These are phyloP conservation scores for Erannis defoliaria DNA, from an alignment of 2,888 invertebrate species.

Conservation along the genomic window DNA sequence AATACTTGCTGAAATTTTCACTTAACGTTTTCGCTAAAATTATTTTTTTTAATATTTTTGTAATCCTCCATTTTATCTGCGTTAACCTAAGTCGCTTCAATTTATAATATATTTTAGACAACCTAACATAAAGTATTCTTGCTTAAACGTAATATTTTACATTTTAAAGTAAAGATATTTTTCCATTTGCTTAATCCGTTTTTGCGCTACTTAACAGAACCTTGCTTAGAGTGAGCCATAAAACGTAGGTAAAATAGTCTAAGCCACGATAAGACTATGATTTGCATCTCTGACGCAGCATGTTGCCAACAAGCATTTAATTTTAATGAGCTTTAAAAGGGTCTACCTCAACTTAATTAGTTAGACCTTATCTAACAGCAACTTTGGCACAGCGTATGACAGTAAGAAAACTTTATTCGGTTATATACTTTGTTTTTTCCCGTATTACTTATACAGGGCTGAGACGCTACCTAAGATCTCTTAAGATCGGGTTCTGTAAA, in stretches of 20 bases:
- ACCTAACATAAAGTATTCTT: not conserved
- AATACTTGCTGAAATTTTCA: slow-evolving; percentile 4
- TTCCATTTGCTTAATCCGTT: not conserved
- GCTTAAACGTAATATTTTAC: not conserved
- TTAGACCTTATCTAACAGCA: slow-evolving; percentile 59
- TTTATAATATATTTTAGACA: not conserved
- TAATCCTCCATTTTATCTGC: not conserved
- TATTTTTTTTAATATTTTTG: slow-evolving; percentile 6
- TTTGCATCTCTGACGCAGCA: slow-evolving; percentile 39
- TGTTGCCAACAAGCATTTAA: slow-evolving; percentile 53
- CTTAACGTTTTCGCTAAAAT: not conserved
- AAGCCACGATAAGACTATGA: slow-evolving; percentile 25
- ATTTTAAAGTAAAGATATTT: not conserved
- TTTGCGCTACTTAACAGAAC: slow-evolving; percentile 6
- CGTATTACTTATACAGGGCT: too few species aligned
- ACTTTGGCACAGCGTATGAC: slow-evolving; percentile 25
- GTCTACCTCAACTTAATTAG: slow-evolving; percentile 67
- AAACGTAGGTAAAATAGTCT: slow-evolving; percentile 2
- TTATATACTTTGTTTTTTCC: too few species aligned
- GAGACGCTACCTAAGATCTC: too few species aligned
- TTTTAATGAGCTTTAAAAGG: slow-evolving; percentile 70
- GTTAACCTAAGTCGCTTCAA: slow-evolving; percentile 1
- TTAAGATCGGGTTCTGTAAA: too few species aligned
- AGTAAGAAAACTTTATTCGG: not conserved
- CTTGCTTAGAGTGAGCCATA: slow-evolving; percentile 17